Percentiles rank a stretch among this genome's conserved stretches.
Conservation (phyloP, 1,140 invertebrate species). For the Dryas iulia region DNA sequence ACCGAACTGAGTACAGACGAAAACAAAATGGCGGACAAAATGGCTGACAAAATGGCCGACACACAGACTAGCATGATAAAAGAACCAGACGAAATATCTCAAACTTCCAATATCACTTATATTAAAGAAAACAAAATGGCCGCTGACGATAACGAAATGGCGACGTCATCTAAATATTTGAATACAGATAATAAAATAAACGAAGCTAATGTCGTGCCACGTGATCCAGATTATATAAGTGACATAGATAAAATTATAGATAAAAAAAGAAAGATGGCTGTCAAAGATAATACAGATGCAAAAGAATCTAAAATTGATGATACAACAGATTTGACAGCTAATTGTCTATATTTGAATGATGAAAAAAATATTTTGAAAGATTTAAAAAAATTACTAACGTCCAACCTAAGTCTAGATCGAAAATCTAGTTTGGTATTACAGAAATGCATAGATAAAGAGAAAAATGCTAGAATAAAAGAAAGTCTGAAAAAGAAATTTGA, state of each 20-base stretch:
- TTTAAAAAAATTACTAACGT: background rate
- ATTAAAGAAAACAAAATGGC: background rate
- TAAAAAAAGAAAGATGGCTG: background rate
- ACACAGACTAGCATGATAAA: background rate
- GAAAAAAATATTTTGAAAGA: background rate
- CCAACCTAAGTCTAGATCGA: background rate
- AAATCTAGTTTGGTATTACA: background rate
- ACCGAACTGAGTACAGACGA: background rate
- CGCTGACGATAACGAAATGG: background rate
- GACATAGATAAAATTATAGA: background rate
- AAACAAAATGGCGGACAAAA: background rate
- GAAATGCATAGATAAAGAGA: background rate
- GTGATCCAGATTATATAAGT: too few species aligned
- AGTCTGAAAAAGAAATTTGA: background rate
- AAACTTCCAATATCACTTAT: background rate
- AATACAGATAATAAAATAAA: background rate
- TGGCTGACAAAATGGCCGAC: too few species aligned
- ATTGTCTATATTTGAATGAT: background rate
- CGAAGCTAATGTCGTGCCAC: background rate
- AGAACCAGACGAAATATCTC: background rate
- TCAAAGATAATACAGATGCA: background rate
- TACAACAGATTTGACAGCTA: background rate
- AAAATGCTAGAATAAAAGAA: background rate
- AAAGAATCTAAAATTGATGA: background rate
- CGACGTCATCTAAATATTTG: constrained; percentile 13